Evolutionary conservation across 2,888 invertebrate genomes (phyloP), one percentile per base, ranked within the genome.

Genomic region (Gisinianus flammeolus): DNA sequence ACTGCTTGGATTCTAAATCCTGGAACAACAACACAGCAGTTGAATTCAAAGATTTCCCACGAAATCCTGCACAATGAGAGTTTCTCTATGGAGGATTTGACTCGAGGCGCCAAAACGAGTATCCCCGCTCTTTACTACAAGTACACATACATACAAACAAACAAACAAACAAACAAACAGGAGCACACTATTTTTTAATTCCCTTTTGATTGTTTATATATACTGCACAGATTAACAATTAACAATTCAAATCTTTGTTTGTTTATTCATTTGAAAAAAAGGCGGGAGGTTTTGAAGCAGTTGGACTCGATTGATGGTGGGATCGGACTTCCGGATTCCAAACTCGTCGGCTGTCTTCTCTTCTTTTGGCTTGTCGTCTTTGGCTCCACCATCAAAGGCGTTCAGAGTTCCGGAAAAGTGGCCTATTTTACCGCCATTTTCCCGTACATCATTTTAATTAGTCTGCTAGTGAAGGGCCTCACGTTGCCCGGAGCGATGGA

Each of bases 401-500:
- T 94, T 0, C 91, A 92, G 86, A 92, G 92, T 85, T 92, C 93
- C 0, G 94, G 94, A 66, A 94, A 93, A 87, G 93, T 92, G 0
- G 91, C 95, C 0, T 96, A 96, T 87, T 94, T 96, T 87, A 91
- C 96, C 19, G 95, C 96, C 0, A 87, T 95, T 2, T 94, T 95
- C 86, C 95, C 95, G 0, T 94, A 94, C 85, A 89, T 93, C 4
- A 91, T 95, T 72, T 90, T 95, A 87, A 88, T 94, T 78, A 90
- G 91, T 44, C 87, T 95, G 68, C 89, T 95, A 16, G 90, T 94
- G 70, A 86, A 88, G 35, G 89, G 89, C 3, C 85, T 87, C 10
- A 88, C 88, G 0, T 85, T 89, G 69, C 91, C 91, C 0, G 94
- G 94, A 1, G 92, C 95, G 0, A 58, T 54, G 70, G 70, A 90